Base-by-base conservation (phyloP, 1,140 invertebrate species). In the Cryptotermes secundus region DNA sequence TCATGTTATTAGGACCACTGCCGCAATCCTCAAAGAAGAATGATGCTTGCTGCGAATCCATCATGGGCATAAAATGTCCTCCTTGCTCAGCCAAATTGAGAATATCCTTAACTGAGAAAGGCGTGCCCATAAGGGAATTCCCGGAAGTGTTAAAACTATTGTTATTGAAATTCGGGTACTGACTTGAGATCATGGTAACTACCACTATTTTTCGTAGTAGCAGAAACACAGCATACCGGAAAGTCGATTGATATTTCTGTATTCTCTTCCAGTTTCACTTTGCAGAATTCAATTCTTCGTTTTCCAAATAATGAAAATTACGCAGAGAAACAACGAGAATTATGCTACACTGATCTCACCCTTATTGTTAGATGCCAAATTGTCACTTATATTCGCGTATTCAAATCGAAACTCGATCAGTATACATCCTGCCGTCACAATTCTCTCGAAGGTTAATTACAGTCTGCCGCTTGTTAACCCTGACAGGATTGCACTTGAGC, bases 101-200 rank as follows among this genome's bases (percentile, higher is more conserved):
- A 65, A 89, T 89, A 86, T 89, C 89, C 85, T 89, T 90, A 19
- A 90, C 88, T 3, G 88, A 89, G 81, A 89, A 89, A 12, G 88
- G 89, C 16, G 88, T 88, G 19, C 85, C 83, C 22, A 59, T 34
- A 38, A 83, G 42, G 53, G 53, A 42, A 49, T 65, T 38, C 31
- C n/a, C 26, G 26, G 59, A n/a, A 3, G 59, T 0, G 59, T 49
- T 49, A 19, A 49, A 49, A 19, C 22, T 49, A 22, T 65, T 36
- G 14, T 36, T 72, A n/a, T 45, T 35, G 16, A 53, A 36, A n/a
- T 59, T 26, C 3, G 53, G 49, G 59, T 79, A 59, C 59, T 83
- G 83, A 59, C 53, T 42, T 4, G 83, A 83, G 31, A 83, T 42
- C 83, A 83, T 83, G 59, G 2, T 79, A 49, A 49, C 3, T 49